Evolutionary conservation across 2,113 vertebrate species (phyloP).

Genomic region (Onychorhynchus coronatus): DNA sequence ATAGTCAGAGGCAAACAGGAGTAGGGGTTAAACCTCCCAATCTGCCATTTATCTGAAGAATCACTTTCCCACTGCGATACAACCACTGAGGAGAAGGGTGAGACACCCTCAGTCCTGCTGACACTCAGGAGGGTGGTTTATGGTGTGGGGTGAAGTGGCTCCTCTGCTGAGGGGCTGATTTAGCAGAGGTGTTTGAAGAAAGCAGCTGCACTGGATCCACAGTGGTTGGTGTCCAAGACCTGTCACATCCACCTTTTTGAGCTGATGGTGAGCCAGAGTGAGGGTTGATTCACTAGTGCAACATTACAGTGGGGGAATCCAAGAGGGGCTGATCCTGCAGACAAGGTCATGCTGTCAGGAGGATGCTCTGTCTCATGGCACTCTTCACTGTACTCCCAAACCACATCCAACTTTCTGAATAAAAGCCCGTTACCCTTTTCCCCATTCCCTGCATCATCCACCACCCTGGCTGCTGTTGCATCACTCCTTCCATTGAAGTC

Average conservation of each 20-base stretch:
- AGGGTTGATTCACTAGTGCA: rapidly evolving
- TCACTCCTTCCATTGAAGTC: background rate
- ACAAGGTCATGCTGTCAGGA: background rate
- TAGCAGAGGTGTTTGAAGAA: background rate
- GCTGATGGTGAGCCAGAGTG: background rate
- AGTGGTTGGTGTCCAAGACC: background rate
- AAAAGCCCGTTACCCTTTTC: background rate
- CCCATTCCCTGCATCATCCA: background rate
- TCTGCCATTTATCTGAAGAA: background rate
- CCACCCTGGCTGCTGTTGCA: background rate
- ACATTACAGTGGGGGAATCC: rapidly evolving
- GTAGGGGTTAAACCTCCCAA: background rate
- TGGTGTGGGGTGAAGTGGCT: background rate
- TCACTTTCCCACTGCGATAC: background rate
- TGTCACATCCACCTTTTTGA: background rate
- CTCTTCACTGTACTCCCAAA: background rate
- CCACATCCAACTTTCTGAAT: background rate
- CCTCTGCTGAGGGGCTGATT: background rate
- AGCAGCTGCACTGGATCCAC: background rate
- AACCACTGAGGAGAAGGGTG: rapidly evolving
- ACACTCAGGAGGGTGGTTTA: background rate
- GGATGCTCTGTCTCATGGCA: background rate
- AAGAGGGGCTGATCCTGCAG: background rate
- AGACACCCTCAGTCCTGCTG: background rate
- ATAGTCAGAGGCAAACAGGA: background rate